Evolutionary conservation across 92 coral and sea anemone genomes (phyloP).

Genomic region (Zoanthus gigantus): DNA sequence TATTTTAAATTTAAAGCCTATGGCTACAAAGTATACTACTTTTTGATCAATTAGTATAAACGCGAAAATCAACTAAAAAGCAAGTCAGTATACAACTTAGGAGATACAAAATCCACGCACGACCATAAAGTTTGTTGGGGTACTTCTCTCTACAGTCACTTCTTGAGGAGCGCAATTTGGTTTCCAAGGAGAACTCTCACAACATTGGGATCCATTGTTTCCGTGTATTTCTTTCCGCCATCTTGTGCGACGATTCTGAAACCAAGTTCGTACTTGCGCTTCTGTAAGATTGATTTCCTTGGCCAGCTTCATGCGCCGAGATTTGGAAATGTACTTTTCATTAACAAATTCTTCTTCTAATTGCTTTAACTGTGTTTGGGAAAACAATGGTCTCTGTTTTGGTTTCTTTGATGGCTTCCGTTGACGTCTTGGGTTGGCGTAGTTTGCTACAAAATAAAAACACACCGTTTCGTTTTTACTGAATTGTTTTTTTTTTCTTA

Average conservation of each 20-base stretch:
- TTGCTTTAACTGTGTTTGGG: conserved; percentile 82
- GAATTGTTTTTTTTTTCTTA: neutral
- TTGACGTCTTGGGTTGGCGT: conserved; percentile 75
- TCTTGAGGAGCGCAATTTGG: conserved; percentile 35
- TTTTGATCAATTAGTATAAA: neutral
- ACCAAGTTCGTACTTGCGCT: conserved; percentile 93
- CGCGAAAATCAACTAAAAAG: neutral
- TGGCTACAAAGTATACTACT: too few species aligned
- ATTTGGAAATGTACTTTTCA: conserved; percentile 90
- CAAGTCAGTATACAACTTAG: neutral
- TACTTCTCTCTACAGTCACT: neutral
- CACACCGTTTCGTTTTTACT: neutral
- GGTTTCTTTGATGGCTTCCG: conserved; percentile 84
- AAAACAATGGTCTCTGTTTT: conserved; percentile 88
- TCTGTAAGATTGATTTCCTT: conserved; percentile 81
- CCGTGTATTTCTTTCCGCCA: conserved; percentile 90
- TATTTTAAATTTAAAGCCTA: too few species aligned
- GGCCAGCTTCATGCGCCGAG: conserved; percentile 83
- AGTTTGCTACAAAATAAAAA: conserved; percentile 66
- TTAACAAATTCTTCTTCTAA: conserved; percentile 85
- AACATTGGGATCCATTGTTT: conserved; percentile 58
- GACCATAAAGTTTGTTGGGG: conserved; percentile 63
- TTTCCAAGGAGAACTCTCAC: conserved; percentile 48
- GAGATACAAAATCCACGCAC: conserved; percentile 82
- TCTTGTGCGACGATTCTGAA: conserved; percentile 90